phyloP scores from a whole-genome alignment of 2,113 vertebrate species.

The Dipodomys stephensi region DNA sequence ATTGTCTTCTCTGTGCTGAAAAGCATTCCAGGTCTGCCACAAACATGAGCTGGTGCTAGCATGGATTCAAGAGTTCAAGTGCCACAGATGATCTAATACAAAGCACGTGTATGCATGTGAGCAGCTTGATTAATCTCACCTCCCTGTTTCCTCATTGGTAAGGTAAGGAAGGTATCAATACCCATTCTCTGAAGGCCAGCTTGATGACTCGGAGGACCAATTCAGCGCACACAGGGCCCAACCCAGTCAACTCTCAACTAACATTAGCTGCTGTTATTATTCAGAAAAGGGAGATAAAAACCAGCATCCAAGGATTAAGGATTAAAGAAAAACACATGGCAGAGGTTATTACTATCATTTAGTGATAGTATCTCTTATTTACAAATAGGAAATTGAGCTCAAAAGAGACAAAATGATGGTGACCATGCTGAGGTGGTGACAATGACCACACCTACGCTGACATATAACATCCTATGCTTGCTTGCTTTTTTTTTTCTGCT shows the following conservation, averaged over 20 bases:
- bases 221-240: background rate
- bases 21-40: background rate
- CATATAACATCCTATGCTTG: no score
- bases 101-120: accelerated
- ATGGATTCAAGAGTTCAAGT: background rate
- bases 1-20: background rate
- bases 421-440: background rate
- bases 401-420: background rate
- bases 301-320: background rate
- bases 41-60: background rate
- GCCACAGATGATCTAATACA: accelerated
- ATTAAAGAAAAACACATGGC: background rate
- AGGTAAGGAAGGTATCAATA: background rate
- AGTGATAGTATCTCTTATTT: background rate
- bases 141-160: background rate
- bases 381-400: background rate
- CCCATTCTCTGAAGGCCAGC: background rate
- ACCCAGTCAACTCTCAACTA: background rate
- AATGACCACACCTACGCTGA: background rate
- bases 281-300: background rate
- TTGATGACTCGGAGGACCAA: background rate
- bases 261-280: background rate
- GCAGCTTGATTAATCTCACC: background rate
- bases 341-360: background rate
- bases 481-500: no score